Conservation (phyloP, 2,797 vertebrate genomes). For the Chromis chromis region DNA sequence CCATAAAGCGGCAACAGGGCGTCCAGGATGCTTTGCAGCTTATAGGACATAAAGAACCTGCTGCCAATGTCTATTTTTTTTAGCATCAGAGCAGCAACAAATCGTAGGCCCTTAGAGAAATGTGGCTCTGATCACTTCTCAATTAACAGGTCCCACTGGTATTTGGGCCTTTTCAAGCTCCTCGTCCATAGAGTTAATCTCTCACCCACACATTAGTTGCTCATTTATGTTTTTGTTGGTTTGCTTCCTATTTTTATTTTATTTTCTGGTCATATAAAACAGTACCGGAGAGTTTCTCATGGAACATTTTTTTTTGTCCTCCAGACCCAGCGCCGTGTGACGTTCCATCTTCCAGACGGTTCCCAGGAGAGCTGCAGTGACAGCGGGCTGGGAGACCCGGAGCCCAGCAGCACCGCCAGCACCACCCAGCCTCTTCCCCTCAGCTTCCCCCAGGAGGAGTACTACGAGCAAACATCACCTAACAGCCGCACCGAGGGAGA, state of each 20-base stretch:
- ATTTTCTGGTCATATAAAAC: background rate
- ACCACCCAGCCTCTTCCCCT: conserved; percentile 90
- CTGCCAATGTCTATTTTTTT: background rate
- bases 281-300: conserved; percentile 4
- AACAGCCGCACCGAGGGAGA: conserved; percentile 98
- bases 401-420: conserved; percentile 86
- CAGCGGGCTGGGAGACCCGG: conserved; percentile 91
- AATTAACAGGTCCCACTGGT: background rate
- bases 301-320: conserved; percentile 50
- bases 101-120: background rate
- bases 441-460: conserved; percentile 92
- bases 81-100: background rate
- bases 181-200: background rate
- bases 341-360: conserved; percentile 96
- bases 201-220: background rate
- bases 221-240: background rate
- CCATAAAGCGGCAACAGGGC: conserved; percentile 3
- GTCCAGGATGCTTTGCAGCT: background rate
- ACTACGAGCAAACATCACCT: conserved; percentile 92
- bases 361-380: conserved; percentile 96
- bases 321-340: conserved; percentile 94
- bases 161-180: background rate
- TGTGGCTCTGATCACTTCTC: no score
- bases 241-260: background rate
- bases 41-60: background rate